Percentiles rank a stretch among this genome's conserved stretches.
Evolutionary conservation across 2,797 vertebrate species (phyloP).

Genomic region (Pipistrellus kuhlii): DNA sequence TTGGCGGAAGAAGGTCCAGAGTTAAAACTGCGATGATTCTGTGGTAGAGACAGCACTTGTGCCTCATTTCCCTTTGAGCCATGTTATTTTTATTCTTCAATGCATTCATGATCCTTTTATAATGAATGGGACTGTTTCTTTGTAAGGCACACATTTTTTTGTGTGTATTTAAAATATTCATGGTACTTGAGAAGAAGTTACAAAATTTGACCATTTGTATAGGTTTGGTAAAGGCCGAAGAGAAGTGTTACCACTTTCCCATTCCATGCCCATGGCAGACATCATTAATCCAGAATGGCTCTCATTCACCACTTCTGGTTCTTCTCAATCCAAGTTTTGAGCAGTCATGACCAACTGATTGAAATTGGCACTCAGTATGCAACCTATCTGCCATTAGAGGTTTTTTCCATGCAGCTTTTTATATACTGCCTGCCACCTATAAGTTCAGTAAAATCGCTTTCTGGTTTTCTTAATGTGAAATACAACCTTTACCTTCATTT

Average conservation of each 20-base stretch:
- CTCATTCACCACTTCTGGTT: not conserved
- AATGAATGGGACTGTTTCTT: not conserved
- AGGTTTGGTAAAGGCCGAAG: not conserved
- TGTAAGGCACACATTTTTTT: not conserved
- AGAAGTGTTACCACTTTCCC: not conserved
- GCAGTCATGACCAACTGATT: not conserved
- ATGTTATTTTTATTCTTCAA: not conserved
- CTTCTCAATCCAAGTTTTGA: not conserved
- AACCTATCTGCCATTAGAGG: not conserved
- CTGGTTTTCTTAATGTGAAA: constrained; percentile 2
- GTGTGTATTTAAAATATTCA: not conserved
- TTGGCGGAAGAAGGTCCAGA: not conserved
- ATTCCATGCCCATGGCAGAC: not conserved
- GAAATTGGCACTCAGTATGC: not conserved
- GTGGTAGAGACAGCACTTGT: not conserved
- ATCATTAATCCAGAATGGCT: not conserved
- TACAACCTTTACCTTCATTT: not conserved
- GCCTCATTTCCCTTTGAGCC: not conserved
- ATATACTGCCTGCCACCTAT: not conserved
- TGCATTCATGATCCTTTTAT: not conserved
- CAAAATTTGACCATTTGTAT: not conserved
- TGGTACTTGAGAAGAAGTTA: not conserved
- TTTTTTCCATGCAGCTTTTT: not conserved
- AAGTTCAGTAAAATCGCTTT: not conserved
- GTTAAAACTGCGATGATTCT: not conserved